Evolutionary conservation across 1,140 invertebrate genomes (phyloP).

Genomic region (Trachelipus rathkii): DNA sequence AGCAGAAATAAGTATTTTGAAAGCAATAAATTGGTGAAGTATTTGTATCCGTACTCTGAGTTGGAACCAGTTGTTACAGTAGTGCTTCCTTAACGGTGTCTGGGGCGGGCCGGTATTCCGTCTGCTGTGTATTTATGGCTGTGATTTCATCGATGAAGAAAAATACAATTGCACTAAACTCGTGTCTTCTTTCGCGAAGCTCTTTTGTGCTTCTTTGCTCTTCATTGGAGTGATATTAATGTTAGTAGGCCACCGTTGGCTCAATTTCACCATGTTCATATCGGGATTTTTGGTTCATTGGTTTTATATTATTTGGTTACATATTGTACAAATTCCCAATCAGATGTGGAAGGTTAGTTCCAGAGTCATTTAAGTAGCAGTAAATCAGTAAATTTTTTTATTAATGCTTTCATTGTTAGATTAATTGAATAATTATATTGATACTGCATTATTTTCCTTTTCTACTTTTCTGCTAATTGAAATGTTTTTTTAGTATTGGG

Average conservation of each 20-base stretch:
- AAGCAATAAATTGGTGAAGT: conserved; percentile 55
- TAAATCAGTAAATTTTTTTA: too few relatives aligned
- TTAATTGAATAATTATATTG: too few relatives aligned
- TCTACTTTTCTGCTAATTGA: not conserved
- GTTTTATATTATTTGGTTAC: conserved; percentile 41
- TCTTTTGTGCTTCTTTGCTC: conserved; percentile 54
- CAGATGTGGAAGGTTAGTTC: conserved; percentile 40
- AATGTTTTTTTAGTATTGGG: conserved; percentile 43
- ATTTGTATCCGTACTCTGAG: conserved; percentile 54
- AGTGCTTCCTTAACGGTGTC: conserved; percentile 36
- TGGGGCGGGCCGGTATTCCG: conserved; percentile 56
- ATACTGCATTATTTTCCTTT: too few relatives aligned
- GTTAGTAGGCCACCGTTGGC: conserved; percentile 61
- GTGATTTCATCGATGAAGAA: conserved; percentile 50
- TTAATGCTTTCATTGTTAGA: too few relatives aligned
- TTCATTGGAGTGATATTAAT: conserved; percentile 59
- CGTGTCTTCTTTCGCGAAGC: conserved; percentile 48
- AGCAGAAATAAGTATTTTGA: too few relatives aligned
- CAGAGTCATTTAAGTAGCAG: not conserved
- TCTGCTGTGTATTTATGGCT: conserved; percentile 64
- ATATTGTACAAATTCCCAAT: conserved; percentile 45
- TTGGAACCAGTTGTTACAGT: conserved; percentile 44
- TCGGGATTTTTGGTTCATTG: conserved; percentile 46
- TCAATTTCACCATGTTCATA: conserved; percentile 60
- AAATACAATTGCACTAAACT: conserved; percentile 44